Conservation (phyloP, 1,140 invertebrate genomes). For the Diorhabda sublineata region DNA sequence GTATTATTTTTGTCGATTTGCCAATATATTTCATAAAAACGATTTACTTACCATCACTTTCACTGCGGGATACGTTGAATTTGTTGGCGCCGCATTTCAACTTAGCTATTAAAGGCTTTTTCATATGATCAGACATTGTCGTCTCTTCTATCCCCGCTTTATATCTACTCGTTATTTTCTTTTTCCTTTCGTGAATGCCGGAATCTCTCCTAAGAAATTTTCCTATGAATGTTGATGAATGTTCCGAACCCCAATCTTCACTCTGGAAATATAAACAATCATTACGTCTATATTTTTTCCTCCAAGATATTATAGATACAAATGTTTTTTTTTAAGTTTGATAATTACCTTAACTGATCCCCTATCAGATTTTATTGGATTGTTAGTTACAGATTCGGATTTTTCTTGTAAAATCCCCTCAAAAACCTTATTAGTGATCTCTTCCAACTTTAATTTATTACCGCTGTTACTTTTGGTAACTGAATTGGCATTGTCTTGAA, state of each 20-base stretch:
- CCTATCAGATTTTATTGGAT: constrained; percentile 48
- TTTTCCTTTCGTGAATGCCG: constrained; percentile 46
- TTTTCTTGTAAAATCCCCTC: constrained; percentile 73
- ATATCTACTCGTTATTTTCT: constrained; percentile 42
- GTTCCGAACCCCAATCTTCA: constrained; percentile 69
- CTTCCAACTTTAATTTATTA: constrained; percentile 56
- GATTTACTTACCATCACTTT: constrained; percentile 59
- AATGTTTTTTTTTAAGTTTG: not conserved
- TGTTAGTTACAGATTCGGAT: constrained; percentile 47
- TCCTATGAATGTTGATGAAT: constrained; percentile 66
- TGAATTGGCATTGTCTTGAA: constrained; percentile 18
- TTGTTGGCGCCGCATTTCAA: constrained; percentile 65
- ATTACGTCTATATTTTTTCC: too few relatives aligned
- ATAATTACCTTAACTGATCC: constrained; percentile 59
- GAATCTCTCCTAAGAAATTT: constrained; percentile 64
- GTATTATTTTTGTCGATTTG: too few relatives aligned
- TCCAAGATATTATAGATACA: not conserved
- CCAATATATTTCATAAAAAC: too few relatives aligned
- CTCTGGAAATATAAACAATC: constrained; percentile 52
- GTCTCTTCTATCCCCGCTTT: constrained; percentile 33
- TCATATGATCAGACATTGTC: constrained; percentile 32
- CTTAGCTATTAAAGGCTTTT: constrained; percentile 64
- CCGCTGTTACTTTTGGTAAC: constrained; percentile 29
- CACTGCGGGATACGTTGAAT: constrained; percentile 59
- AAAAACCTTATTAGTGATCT: constrained; percentile 81